phyloP scores from a whole-genome alignment of 2,888 invertebrate species.

The Oegoconia quadripuncta region DNA sequence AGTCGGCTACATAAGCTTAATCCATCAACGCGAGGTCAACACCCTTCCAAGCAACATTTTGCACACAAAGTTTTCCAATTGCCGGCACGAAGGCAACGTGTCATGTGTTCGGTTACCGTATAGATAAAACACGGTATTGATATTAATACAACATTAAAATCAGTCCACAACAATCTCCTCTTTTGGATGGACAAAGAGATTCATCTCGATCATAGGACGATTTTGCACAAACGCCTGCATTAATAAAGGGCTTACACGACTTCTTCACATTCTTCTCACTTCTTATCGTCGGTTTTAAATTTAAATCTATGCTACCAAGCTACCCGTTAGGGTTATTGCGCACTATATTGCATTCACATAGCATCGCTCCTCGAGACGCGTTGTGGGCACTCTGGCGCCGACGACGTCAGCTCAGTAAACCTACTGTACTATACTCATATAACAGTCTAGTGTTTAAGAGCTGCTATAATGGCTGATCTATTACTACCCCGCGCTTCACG shows the following conservation, averaged over 20 bases:
- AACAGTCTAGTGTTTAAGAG: background rate
- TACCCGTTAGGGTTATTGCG: too few species aligned
- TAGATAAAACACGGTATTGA: background rate
- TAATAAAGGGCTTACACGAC: too few species aligned
- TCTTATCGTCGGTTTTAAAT: too few species aligned
- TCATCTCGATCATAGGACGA: too few species aligned
- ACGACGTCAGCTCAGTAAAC: background rate
- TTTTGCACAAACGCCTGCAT: too few species aligned
- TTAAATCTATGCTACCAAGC: too few species aligned
- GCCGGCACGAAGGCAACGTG: background rate
- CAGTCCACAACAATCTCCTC: too few species aligned
- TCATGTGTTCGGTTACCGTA: background rate
- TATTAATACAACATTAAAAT: background rate
- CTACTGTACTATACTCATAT: background rate
- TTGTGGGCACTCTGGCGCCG: too few species aligned
- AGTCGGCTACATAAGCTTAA: constrained; percentile 20
- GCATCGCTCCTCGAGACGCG: too few species aligned
- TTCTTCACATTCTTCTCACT: too few species aligned
- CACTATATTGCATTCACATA: too few species aligned
- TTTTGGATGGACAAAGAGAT: too few species aligned
- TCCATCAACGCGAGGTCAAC: constrained; percentile 28
- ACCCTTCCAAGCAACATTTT: constrained; percentile 20
- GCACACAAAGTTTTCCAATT: constrained; percentile 10
- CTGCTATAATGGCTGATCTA: constrained; percentile 1
- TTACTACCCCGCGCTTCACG: background rate